Base-by-base conservation (phyloP, 2,888 invertebrate genomes). In the Eurois occulta region DNA sequence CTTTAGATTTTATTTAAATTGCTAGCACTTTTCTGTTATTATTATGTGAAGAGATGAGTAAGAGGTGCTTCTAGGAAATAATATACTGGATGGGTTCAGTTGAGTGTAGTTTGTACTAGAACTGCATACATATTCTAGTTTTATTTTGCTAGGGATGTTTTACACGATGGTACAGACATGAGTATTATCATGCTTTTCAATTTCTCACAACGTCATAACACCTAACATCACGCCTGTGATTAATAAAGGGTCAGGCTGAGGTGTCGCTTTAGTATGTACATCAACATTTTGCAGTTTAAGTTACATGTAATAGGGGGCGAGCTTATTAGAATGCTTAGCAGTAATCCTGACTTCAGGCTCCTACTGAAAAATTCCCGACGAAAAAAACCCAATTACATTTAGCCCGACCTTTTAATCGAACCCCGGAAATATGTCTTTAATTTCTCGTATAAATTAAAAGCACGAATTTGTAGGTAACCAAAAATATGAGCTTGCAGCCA, bases 1-100 rank as follows among this genome's bases (percentile, higher is more conserved):
- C 83, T 83, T 77, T 69, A 41, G 60, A 78, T 73, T 82, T 73
- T 86, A 77, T 83, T 83, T 77, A 70, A 67, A 72, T 84, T 86
- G 84, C 79, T 46, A 52, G 60, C 68, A 68, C 78, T 73, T 83
- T 78, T 62, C 58, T 75, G 68, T 83, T 83, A 83, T 68, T 52
- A 74, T 77, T 73, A 86, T 86, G 66, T 72, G 13, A 24, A 71
- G 66, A 46, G 46, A 68, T 52, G 75, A 85, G 58, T 81, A 60
- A 66, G 66, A n/a, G 52, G 55, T 46, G 64, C 58, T 66, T 69
- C 79, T 70, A 18, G 3, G 60, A 78, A 70, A 62, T 66, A 78
- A 78, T 78, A 41, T 78, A 65, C 41, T 3, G 24, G 24, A 10
- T 18, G 48, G 21, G 28, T 64, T 64, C n/a, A 18, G n/a, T 67